phyloP scores from a whole-genome alignment of 2,113 vertebrate genomes.

The Pseudolaguvia tuberculata region DNA sequence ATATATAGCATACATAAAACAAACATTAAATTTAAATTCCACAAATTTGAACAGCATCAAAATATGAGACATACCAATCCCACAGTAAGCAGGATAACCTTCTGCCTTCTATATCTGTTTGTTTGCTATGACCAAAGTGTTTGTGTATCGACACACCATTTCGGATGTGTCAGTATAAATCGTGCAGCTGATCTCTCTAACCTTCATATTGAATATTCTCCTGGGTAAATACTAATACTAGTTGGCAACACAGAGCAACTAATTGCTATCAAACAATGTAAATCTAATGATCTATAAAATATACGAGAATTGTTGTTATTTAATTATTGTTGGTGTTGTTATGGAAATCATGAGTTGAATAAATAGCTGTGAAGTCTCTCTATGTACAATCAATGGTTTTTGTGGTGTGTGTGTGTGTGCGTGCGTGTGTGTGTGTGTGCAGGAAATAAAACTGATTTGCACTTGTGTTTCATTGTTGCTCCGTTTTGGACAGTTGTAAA shows the following conservation, averaged over 20 bases:
- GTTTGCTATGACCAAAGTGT: not conserved
- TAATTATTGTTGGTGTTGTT: conserved; percentile 9
- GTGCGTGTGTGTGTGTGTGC: conserved; percentile 18
- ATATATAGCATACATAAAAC: too few relatives aligned
- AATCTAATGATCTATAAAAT: not conserved
- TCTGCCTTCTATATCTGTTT: not conserved
- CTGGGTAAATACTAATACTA: not conserved
- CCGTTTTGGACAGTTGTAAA: conserved; percentile 7
- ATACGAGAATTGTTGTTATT: not conserved
- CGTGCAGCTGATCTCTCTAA: not conserved
- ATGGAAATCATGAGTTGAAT: not conserved
- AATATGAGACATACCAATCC: not conserved
- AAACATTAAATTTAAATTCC: too few relatives aligned
- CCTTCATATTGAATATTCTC: not conserved
- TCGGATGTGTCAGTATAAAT: not conserved
- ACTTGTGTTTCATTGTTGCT: not conserved
- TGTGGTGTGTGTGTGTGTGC: not conserved
- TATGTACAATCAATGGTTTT: not conserved
- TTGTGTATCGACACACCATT: not conserved
- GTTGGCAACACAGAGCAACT: not conserved
- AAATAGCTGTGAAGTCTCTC: conserved; percentile 3
- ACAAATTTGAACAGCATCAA: too few relatives aligned
- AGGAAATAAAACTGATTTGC: conserved; percentile 2
- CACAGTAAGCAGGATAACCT: not conserved
- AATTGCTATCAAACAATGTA: not conserved